Base-by-base conservation (phyloP, 2,888 invertebrate species). In the Trissoscelio sp. region DNA sequence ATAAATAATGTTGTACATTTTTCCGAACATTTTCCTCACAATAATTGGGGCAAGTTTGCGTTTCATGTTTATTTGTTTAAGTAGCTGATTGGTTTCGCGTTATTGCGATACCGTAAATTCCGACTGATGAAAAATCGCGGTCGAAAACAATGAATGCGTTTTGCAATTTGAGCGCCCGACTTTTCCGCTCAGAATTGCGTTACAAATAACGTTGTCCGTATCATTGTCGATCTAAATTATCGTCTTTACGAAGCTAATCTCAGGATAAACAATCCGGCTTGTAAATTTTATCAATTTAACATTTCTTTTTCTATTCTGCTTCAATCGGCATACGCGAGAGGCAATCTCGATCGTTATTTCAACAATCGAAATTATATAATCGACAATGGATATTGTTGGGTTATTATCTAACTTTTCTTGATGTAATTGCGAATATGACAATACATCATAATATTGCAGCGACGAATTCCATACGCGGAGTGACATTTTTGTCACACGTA, bases 381-480 rank as follows among this genome's bases (percentile, higher is more conserved):
- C 66, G 31, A 73, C 72, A 73, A 67, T 79, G 60, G 39, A 57
- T 58, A 79, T 79, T 67, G 66, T 66, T 57, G 34, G 24, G 7
- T 34, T 58, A 78, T 79, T 79, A 73, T 62, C 72, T 72, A 79
- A 79, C 79, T 79, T 79, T 78, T 48, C 37, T 42, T 55, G 31
- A 42, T 66, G 78, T 64, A 78, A 72, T 78, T 78, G 78, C 34
- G 28, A 66, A 31, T 66, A 28, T 31, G 66, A 46, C 78, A 62
- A 72, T 78, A 66, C 57, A 46, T 78, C 78, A 78, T 78, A 75
- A 75, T 37, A 14, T 7, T 12, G 24, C 34, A 20, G 14, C 57
- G 64, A 78, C 70, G 70, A 78, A 78, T 72, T 72, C 70, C 67
- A 51, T 44, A 58, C 58, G 11, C n/a, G 51, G 51, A 67, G 14